Evolutionary conservation across 2,888 invertebrate species (phyloP).

Genomic region (Xiphydria camelus): DNA sequence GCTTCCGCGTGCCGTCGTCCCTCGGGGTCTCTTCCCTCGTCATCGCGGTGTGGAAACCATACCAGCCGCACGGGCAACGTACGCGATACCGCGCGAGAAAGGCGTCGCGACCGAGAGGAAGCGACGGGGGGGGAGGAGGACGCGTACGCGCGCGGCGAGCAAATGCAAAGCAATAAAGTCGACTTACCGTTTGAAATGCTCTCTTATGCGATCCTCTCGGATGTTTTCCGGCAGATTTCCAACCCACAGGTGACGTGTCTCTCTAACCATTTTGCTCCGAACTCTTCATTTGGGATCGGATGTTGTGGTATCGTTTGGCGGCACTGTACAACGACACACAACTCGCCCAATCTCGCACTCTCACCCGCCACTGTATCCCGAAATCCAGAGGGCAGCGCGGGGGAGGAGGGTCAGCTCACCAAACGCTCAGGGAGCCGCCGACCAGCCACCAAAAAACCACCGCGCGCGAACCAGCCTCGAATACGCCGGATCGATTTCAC

Average conservation of each 20-base stretch:
- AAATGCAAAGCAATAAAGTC: too few species aligned
- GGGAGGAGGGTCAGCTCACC: neutral
- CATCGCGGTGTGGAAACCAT: too few species aligned
- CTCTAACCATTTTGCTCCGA: constrained; percentile 99
- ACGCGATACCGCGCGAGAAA: too few species aligned
- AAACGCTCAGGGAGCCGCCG: constrained; percentile 16
- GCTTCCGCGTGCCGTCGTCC: too few species aligned
- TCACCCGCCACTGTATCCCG: constrained; percentile 18
- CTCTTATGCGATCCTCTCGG: constrained; percentile 95
- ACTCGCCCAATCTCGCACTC: constrained; percentile 44
- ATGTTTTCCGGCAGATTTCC: constrained; percentile 99
- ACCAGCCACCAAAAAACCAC: constrained; percentile 5
- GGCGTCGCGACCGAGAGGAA: too few species aligned
- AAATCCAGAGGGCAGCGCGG: neutral
- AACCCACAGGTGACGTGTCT: constrained; percentile 99
- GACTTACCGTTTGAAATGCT: constrained; percentile 94
- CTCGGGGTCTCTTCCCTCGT: too few species aligned
- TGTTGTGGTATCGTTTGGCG: constrained; percentile 59
- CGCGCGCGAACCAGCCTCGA: neutral
- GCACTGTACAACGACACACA: constrained; percentile 59
- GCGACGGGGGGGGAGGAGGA: too few species aligned
- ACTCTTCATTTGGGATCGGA: constrained; percentile 85
- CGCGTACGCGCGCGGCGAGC: too few species aligned
- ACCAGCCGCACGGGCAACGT: too few species aligned
- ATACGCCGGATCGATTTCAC: too few species aligned